A percentile compares a stretch with the other conserved stretches of the same genome.
Conservation (phyloP, 2,888 invertebrate species). For the Aphidoletes aphidimyza region DNA sequence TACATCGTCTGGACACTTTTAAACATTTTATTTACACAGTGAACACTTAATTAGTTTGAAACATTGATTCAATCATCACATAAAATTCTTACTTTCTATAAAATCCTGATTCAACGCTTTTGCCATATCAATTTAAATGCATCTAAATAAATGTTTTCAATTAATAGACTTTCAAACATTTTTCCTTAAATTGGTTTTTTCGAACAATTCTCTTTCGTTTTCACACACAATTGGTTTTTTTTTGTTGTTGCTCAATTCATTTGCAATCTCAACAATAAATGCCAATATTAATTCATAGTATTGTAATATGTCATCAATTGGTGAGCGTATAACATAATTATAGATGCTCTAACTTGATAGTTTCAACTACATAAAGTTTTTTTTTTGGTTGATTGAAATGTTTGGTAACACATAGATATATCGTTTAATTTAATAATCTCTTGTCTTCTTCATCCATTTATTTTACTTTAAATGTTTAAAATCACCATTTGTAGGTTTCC, state of each 20-base stretch:
- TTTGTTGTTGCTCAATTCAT: no score
- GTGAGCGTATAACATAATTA: not conserved
- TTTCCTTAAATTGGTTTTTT: no score
- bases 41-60: conserved; percentile 12
- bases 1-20: not conserved
- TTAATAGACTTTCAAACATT: no score
- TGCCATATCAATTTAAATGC: no score
- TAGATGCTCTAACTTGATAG: not conserved
- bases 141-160: no score
- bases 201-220: not conserved
- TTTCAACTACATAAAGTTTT: not conserved
- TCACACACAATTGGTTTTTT: no score
- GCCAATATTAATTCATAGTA: not conserved
- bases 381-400: not conserved
- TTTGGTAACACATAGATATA: not conserved
- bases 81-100: not conserved
- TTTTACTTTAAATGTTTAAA: not conserved
- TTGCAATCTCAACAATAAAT: not conserved
- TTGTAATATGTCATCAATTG: not conserved
- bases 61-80: conserved; percentile 43
- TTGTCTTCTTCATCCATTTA: not conserved
- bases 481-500: conserved; percentile 49
- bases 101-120: not conserved
- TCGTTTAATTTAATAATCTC: not conserved
- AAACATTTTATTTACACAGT: conserved; percentile 47